phyloP scores from a whole-genome alignment of 2,888 invertebrate species.

The Caenorhabditis panamensis region DNA sequence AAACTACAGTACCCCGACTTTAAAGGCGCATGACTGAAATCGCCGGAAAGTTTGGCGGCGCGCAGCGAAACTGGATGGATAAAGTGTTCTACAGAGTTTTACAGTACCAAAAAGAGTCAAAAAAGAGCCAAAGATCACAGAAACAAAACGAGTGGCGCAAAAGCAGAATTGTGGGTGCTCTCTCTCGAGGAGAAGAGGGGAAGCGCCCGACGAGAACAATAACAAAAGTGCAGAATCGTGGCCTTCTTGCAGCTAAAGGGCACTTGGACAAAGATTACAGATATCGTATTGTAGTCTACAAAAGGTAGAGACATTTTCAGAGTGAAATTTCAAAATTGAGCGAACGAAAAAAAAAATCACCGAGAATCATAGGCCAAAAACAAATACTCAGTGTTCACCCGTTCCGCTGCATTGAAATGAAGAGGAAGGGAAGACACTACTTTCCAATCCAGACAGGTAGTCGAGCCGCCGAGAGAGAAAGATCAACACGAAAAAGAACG shows the following conservation, averaged over 20 bases:
- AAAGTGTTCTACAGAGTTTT: background rate
- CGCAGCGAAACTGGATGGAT: no score
- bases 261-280: background rate
- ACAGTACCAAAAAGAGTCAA: background rate
- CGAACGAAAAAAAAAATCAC: background rate
- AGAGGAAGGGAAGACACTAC: background rate
- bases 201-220: constrained; percentile 29
- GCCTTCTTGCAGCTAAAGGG: background rate
- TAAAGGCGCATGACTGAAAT: no score
- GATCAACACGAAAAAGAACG: constrained; percentile 1
- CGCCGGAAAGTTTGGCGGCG: no score
- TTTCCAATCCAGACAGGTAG: background rate
- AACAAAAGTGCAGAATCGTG: constrained; percentile 43
- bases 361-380: constrained; percentile 38
- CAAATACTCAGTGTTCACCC: constrained; percentile 40
- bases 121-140: no score
- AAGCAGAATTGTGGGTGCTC: no score
- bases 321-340: no score
- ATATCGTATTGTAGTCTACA: no score
- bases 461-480: constrained; percentile 4
- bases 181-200: background rate
- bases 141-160: background rate
- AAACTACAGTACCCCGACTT: no score
- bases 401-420: constrained; percentile 17
- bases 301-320: no score